A percentile compares a stretch with the other conserved stretches of the same genome.
phyloP scores from a whole-genome alignment of 2,888 invertebrate genomes.

The Odontothrips loti region DNA sequence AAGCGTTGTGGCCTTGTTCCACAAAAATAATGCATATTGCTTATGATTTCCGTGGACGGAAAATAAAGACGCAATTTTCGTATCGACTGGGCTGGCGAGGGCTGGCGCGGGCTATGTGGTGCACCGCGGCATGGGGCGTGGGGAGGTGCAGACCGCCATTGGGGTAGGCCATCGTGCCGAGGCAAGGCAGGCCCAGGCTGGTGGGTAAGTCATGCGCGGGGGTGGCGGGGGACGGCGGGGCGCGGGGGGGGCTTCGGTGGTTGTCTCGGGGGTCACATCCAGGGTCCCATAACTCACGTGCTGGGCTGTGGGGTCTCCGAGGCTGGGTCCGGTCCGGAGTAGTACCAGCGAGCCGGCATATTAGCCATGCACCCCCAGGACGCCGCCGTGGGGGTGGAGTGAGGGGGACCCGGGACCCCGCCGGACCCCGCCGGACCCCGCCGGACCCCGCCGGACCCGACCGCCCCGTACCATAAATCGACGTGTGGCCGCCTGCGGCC shows the following conservation, averaged over 20 bases:
- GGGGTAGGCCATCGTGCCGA: neutral
- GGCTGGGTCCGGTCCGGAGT: neutral
- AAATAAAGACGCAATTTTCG: too few species aligned
- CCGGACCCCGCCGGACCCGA: neutral
- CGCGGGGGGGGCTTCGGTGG: neutral
- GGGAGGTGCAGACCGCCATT: too few species aligned
- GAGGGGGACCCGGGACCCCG: neutral
- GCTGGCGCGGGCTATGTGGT: too few species aligned
- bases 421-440: neutral
- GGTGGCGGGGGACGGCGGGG: neutral
- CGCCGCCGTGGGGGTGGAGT: neutral
- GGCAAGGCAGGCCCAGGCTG: neutral
- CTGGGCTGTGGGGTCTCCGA: neutral
- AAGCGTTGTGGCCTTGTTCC: too few species aligned
- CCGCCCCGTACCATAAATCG: neutral
- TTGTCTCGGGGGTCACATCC: constrained; percentile 15
- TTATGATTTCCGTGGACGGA: too few species aligned
- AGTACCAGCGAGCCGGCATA: neutral
- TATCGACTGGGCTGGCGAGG: too few species aligned
- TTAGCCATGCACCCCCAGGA: constrained; percentile 19
- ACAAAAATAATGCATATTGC: too few species aligned
- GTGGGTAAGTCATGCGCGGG: neutral
- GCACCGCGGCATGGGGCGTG: too few species aligned
- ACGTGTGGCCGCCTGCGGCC: too few species aligned
- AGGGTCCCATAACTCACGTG: constrained; percentile 8